Percentiles rank a stretch among this genome's conserved stretches.
Evolutionary conservation across 1,140 invertebrate species (phyloP).

Genomic region (Aphidius ervi): DNA sequence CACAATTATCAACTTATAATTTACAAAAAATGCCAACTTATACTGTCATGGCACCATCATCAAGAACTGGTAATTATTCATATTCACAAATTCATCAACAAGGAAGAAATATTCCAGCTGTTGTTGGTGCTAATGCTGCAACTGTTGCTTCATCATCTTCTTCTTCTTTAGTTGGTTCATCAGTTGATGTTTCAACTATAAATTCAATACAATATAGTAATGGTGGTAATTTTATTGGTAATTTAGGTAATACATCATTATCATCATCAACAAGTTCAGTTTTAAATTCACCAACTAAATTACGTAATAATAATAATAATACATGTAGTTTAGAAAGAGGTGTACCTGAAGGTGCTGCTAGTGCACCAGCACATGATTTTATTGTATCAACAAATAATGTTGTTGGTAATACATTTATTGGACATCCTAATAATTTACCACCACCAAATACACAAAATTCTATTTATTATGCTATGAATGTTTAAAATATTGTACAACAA

Average conservation of each 20-base stretch:
- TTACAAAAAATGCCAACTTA: conserved; percentile 34
- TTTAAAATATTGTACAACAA: conserved; percentile 31
- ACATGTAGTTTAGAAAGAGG: conserved; percentile 56
- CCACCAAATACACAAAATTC: conserved; percentile 47
- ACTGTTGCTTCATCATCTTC: not conserved
- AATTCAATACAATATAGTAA: conserved; percentile 10
- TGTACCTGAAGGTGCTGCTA: conserved; percentile 62
- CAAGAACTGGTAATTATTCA: conserved; percentile 14
- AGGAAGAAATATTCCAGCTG: conserved; percentile 28
- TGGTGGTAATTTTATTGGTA: conserved; percentile 13
- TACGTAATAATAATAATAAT: conserved; percentile 28
- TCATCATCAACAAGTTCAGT: conserved; percentile 48
- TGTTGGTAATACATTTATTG: conserved; percentile 24
- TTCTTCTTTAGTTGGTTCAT: conserved; percentile 2
- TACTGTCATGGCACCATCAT: conserved; percentile 23
- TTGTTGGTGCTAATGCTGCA: conserved; percentile 39
- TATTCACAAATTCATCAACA: conserved; percentile 31
- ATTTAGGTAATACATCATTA: conserved; percentile 29
- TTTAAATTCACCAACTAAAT: conserved; percentile 46
- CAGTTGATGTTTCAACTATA: no score
- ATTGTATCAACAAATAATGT: conserved; percentile 27
- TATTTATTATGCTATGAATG: conserved; percentile 54
- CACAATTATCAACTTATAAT: conserved; percentile 29
- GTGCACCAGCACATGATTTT: conserved; percentile 56
- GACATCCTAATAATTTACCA: conserved; percentile 34